phyloP scores from a whole-genome alignment of 2,888 invertebrate species.

The Ctena decussata region DNA sequence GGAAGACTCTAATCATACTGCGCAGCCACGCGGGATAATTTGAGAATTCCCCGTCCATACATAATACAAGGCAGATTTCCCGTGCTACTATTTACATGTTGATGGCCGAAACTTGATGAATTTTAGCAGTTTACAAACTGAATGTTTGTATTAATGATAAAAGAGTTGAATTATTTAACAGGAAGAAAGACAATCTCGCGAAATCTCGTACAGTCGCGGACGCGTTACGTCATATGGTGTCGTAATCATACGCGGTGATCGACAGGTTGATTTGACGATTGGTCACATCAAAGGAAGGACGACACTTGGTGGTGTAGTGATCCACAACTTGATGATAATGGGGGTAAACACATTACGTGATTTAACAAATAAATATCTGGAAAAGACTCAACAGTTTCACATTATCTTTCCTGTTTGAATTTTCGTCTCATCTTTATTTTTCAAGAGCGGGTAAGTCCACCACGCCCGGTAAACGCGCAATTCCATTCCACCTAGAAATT shows the following conservation, averaged over 20 bases:
- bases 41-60: too few species aligned
- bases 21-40: too few species aligned
- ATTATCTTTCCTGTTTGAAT: too few species aligned
- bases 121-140: slow-evolving; percentile 6
- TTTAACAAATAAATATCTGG: not conserved
- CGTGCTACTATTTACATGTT: too few species aligned
- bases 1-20: too few species aligned
- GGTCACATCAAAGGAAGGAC: not conserved
- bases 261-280: not conserved
- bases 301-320: not conserved
- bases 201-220: not conserved
- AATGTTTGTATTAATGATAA: slow-evolving; percentile 24
- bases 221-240: not conserved
- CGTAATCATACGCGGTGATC: not conserved
- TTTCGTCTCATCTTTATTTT: too few species aligned
- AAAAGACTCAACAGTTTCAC: too few species aligned
- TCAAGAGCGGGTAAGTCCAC: too few species aligned
- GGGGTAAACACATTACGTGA: not conserved
- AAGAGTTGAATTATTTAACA: not conserved
- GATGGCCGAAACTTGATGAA: not conserved
- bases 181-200: slow-evolving; percentile 5
- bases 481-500: too few species aligned
- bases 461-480: too few species aligned
- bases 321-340: not conserved
- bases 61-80: too few species aligned